Evolutionary conservation across 1,140 invertebrate species (phyloP).

Genomic region (Cotesia typhae): DNA sequence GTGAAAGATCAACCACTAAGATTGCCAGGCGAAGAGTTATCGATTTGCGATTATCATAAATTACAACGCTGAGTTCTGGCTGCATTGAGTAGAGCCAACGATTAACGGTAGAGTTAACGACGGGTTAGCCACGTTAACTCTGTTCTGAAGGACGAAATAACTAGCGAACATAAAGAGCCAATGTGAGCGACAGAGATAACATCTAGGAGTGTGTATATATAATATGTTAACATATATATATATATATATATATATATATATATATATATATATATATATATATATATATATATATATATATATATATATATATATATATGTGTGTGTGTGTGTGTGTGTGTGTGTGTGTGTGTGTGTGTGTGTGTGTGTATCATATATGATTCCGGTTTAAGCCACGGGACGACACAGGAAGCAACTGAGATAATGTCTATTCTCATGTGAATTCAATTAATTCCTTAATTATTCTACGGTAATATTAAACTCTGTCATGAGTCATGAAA

Average conservation of each 20-base stretch:
- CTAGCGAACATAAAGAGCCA: not conserved
- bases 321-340: too few relatives aligned
- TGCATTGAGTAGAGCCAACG: slow-evolving; percentile 30
- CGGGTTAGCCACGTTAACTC: slow-evolving; percentile 51
- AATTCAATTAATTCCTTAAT: slow-evolving; percentile 38
- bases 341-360: too few relatives aligned
- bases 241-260: too few relatives aligned
- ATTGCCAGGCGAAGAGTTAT: slow-evolving; percentile 45
- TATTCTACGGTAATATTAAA: slow-evolving; percentile 36
- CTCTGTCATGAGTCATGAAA: slow-evolving; percentile 28
- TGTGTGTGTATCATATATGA: not conserved
- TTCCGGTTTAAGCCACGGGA: slow-evolving; percentile 32
- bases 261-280: too few relatives aligned
- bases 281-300: too few relatives aligned
- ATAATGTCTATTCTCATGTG: slow-evolving; percentile 32
- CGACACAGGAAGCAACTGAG: slow-evolving; percentile 33
- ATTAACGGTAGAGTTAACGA: slow-evolving; percentile 54
- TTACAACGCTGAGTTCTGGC: slow-evolving; percentile 42
- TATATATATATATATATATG: too few relatives aligned
- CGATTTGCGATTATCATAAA: slow-evolving; percentile 59
- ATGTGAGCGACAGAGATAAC: not conserved
- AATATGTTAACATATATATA: not conserved
- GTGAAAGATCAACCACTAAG: slow-evolving; percentile 43
- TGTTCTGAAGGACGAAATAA: slow-evolving; percentile 31
- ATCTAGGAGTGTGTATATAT: not conserved